phyloP scores from a whole-genome alignment of 2,113 vertebrate genomes.

The Saccopteryx bilineata region DNA sequence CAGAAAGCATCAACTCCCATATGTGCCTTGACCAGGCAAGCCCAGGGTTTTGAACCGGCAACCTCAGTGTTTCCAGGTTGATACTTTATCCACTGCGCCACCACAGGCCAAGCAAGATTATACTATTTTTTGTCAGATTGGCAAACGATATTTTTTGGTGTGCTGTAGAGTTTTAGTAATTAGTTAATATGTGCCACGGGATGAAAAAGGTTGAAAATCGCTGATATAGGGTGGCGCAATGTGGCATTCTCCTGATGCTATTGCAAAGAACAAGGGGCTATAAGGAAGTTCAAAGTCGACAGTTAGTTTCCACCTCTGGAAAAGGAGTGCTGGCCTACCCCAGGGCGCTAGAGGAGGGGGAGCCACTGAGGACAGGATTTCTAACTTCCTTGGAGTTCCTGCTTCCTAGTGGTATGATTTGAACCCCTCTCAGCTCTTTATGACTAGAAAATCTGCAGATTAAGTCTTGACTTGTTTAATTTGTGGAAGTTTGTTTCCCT shows the following conservation, averaged over 20 bases:
- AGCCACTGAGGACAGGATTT: not conserved
- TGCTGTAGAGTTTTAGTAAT: not conserved
- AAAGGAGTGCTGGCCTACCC: constrained; percentile 43
- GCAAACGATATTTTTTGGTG: not conserved
- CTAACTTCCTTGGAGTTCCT: not conserved
- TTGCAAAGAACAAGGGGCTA: constrained; percentile 29
- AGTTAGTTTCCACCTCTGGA: constrained; percentile 47
- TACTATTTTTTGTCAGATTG: not conserved
- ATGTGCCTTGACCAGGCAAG: too few species aligned
- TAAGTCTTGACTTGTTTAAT: constrained; percentile 57
- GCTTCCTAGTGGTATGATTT: not conserved
- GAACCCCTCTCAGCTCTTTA: not conserved
- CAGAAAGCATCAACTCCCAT: too few species aligned
- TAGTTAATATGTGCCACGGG: not conserved
- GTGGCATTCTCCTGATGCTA: constrained; percentile 1
- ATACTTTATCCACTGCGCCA: too few species aligned
- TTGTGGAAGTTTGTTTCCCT: not conserved
- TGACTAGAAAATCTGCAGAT: constrained; percentile 15
- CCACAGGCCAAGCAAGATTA: too few species aligned
- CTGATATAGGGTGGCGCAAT: not conserved
- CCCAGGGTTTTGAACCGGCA: too few species aligned
- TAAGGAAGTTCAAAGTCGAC: constrained; percentile 72
- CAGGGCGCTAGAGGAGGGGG: not conserved
- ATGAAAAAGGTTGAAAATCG: not conserved
- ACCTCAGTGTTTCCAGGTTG: too few species aligned